Percentiles rank a stretch among this genome's conserved stretches.
Evolutionary conservation across 1,140 invertebrate genomes (phyloP).

Genomic region (Drosophila murphyi): DNA sequence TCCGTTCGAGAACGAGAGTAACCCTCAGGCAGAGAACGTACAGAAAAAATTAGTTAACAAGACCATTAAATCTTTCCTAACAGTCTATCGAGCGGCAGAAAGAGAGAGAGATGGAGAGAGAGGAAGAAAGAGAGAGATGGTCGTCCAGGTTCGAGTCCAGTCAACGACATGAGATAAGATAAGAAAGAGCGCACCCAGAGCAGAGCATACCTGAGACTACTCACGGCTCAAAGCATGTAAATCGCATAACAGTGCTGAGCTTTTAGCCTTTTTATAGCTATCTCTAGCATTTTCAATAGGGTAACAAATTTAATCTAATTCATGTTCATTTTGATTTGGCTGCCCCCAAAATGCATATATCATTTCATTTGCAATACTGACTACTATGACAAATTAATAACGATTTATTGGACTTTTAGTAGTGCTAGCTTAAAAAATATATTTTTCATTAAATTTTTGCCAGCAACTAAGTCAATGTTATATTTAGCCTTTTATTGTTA

Average conservation of each 20-base stretch:
- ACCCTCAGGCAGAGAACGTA: slow-evolving; percentile 21
- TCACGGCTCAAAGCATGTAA: slow-evolving; percentile 41
- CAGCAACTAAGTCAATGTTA: no score
- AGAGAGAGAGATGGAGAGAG: slow-evolving; percentile 28
- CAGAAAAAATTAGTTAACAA: slow-evolving; percentile 73
- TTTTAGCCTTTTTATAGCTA: neutral
- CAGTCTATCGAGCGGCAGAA: slow-evolving; percentile 44
- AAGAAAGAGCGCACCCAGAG: slow-evolving; percentile 42
- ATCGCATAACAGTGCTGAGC: slow-evolving; percentile 11
- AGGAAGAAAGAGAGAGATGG: slow-evolving; percentile 31
- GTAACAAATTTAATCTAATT: no score
- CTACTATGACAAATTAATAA: no score
- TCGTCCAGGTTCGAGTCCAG: slow-evolving; percentile 25
- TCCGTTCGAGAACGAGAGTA: neutral
- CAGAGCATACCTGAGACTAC: slow-evolving; percentile 11
- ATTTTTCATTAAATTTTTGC: no score
- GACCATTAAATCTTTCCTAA: slow-evolving; percentile 81
- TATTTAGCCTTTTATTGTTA: no score
- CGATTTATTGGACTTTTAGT: no score
- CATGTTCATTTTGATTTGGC: no score
- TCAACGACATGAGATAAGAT: slow-evolving; percentile 56
- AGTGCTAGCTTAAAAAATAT: no score
- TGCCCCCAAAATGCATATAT: no score
- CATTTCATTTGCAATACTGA: no score
- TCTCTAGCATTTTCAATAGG: neutral